Percentiles rank a stretch among this genome's conserved stretches.
These are phyloP conservation scores for Poeciliopsis paucimaculata DNA, from an alignment of 2,797 vertebrate species.

Conservation along the genomic window DNA sequence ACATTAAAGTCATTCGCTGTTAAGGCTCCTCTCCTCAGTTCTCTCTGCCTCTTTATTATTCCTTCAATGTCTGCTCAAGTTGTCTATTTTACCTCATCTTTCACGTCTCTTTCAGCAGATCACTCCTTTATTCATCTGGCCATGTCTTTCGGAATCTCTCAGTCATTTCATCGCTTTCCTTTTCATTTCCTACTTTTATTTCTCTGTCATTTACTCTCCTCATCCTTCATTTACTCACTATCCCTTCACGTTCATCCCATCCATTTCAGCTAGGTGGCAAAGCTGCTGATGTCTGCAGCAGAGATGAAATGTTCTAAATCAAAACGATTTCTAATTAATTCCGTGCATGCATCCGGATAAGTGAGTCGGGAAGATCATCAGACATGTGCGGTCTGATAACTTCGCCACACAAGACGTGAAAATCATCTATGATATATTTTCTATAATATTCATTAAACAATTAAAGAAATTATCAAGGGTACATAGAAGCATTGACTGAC, in stretches of 20 bases:
- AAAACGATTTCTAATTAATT: constrained; percentile 61
- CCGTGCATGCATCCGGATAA: constrained; percentile 15
- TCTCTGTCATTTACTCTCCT: constrained; percentile 35
- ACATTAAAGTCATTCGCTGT: constrained; percentile 12
- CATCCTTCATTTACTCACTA: constrained; percentile 45
- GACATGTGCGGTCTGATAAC: neutral
- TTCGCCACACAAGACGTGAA: neutral
- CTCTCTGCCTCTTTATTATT: neutral
- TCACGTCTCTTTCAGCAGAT: neutral
- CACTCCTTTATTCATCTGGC: constrained; percentile 23
- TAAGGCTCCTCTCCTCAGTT: constrained; percentile 3
- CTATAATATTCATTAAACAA: neutral
- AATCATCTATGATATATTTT: too few relatives aligned
- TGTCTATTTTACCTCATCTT: constrained; percentile 30
- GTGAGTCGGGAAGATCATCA: constrained; percentile 20
- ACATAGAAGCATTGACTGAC: neutral
- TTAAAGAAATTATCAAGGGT: neutral
- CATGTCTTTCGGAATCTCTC: constrained; percentile 39
- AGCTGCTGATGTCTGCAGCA: constrained; percentile 71
- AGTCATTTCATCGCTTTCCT: constrained; percentile 52
- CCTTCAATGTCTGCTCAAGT: constrained; percentile 27
- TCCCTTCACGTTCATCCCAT: constrained; percentile 22
- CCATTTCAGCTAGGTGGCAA: constrained; percentile 35
- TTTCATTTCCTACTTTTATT: constrained; percentile 47
- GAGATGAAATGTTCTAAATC: constrained; percentile 66